Conservation (phyloP, 2,888 invertebrate species). For the Plusia festucae region DNA sequence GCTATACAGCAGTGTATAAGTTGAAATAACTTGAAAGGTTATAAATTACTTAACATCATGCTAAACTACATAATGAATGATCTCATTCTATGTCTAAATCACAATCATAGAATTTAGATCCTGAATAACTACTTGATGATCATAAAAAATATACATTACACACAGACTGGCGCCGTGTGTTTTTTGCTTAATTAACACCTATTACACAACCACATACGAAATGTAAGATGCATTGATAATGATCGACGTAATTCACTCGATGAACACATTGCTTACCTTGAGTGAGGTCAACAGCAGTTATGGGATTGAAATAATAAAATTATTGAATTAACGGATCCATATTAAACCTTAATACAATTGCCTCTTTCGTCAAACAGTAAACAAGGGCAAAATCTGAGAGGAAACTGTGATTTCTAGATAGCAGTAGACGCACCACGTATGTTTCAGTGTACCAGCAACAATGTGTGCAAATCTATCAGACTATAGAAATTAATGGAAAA, state of each 20-base stretch:
- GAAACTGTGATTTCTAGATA: background rate
- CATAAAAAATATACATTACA: constrained; percentile 46
- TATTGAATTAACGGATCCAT: constrained; percentile 32
- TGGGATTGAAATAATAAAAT: constrained; percentile 63
- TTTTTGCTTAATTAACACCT: constrained; percentile 63
- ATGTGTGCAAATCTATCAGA: background rate
- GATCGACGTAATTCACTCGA: constrained; percentile 69
- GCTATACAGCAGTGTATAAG: background rate
- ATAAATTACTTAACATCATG: constrained; percentile 1
- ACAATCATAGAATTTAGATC: constrained; percentile 41
- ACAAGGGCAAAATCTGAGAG: background rate
- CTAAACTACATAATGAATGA: constrained; percentile 15
- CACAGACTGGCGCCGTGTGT: constrained; percentile 63
- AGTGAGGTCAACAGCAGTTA: constrained; percentile 72
- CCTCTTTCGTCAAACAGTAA: background rate
- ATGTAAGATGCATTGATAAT: constrained; percentile 75
- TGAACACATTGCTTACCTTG: constrained; percentile 78
- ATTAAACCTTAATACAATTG: background rate
- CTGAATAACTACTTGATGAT: constrained; percentile 43
- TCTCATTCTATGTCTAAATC: constrained; percentile 15
- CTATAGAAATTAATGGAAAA: background rate
- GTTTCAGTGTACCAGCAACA: too few species aligned
- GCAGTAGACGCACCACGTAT: background rate
- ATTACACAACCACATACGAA: constrained; percentile 59
- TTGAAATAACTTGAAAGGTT: background rate